Evolutionary conservation across 2,888 invertebrate genomes (phyloP), one percentile per base, ranked within the genome.

Genomic region (Pyrocoelia pectoralis): DNA sequence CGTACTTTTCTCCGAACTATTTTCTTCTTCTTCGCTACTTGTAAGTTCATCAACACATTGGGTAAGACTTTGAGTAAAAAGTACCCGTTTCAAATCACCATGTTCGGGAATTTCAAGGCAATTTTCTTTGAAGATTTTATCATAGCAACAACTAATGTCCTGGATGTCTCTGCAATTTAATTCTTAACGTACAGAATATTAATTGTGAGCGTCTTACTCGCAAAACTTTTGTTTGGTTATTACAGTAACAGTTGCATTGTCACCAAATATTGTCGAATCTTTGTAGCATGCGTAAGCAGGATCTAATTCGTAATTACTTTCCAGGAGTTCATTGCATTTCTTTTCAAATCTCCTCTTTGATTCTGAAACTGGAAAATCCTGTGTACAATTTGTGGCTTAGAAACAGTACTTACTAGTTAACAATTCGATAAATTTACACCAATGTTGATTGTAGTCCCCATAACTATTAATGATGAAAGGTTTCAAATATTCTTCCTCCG

Each of bases 401-500:
- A 56, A 49, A 19, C 13, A 15, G 9, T 24, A 13, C 9, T 29
- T 51, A 50, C 55, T 28, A 14, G 41, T 50, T 50, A 43, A n/a
- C 8, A 38, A 40, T n/a, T 46, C 46, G 15, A 46, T 46, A 10
- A 18, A 19, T 56, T 49, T 52, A 19, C 61, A 62, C 9, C 52
- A 15, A 18, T 62, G 15, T 6, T 62, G 61, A 13, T 62, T 56
- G 46, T 63, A 58, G 10, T 50, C 46, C 17, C 54, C 57, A 18
- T 57, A 63, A 43, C 41, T 54, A 14, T 53, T 54, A 2, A 50
- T n/a, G 17, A 63, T 49, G 33, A 63, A 63, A 6, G 43, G 18
- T n/a, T 50, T 28, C 17, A 63, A 14, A n/a, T 54, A 63, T 5
- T 43, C 6, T 54, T 63, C 62, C 40, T 63, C 19, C 2, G 53